Evolutionary conservation across 2,113 vertebrate genomes (phyloP), one percentile per base, ranked within the genome.

Genomic region (Chloroceryle aenea): DNA sequence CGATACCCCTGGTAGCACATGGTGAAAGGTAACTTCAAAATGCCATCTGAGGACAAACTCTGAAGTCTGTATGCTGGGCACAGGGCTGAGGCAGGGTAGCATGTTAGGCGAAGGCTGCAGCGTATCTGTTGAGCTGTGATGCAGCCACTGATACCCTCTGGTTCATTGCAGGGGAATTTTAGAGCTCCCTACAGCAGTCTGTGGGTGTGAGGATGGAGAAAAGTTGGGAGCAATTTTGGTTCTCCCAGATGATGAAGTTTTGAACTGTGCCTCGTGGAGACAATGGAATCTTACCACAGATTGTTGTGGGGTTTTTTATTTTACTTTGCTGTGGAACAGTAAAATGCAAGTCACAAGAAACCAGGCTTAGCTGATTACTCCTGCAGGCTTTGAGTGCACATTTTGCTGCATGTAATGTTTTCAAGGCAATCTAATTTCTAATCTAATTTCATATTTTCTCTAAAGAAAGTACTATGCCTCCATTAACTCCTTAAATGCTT

Each of bases 401-500:
- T 93, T 96, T 93, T 95, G 50, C 84, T 88, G 74, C 52, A 38
- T 50, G 45, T 84, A 93, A 84, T 84, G 76, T 80, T 96, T 97
- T 93, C 80, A 92, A 87, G 90, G 90, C 92, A 94, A 95, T 97
- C 86, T 90, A 87, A 96, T 95, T 94, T 96, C 86, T 95, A 94
- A 92, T 93, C 84, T 94, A 92, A 95, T 96, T 93, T 96, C 42
- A 62, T 89, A 68, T 97, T 93, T 96, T 94, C 92, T 91, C 88
- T 81, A 23, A 96, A 95, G 95, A 92, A 95, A 96, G 81, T 76
- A 58, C 86, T 94, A 47, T 94, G 76, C 92, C 50, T 92, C 92
- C 9, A 63, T 97, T 96, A 96, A 97, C 78, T 94, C 92, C 84
- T 97, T 96, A 92, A 96, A 96, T 92, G 38, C 94, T 97, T 93